A percentile compares a stretch with the other conserved stretches of the same genome.
phyloP scores from a whole-genome alignment of 2,797 vertebrate genomes.

The Dryobates pubescens region DNA sequence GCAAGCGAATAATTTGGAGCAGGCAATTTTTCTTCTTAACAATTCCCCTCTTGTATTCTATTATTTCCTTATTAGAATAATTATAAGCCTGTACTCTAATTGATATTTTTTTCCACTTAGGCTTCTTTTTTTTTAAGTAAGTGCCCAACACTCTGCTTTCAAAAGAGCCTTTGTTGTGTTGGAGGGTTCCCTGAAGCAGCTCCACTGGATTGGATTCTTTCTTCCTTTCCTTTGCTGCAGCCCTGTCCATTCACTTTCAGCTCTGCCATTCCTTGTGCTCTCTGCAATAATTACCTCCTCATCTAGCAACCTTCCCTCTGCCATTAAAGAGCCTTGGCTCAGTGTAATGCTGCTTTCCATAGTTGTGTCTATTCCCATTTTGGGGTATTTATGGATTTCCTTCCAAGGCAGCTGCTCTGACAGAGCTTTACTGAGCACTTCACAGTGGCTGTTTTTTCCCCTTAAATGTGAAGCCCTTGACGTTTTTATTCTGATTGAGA shows the following conservation, averaged over 20 bases:
- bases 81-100: neutral
- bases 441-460: neutral
- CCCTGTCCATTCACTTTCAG: neutral
- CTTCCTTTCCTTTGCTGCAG: neutral
- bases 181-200: neutral
- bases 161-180: neutral
- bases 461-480: neutral
- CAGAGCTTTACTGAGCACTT: neutral
- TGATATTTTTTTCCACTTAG: neutral
- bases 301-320: neutral
- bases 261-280: neutral
- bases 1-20: neutral
- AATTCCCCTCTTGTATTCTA: neutral
- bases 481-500: slow-evolving; percentile 14
- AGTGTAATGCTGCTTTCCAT: neutral
- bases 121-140: neutral
- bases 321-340: neutral
- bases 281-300: neutral
- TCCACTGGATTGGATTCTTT: neutral
- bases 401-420: neutral
- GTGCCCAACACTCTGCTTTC: neutral
- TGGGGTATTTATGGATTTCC: neutral
- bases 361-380: neutral
- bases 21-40: neutral
- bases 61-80: neutral